Base-by-base conservation (phyloP, 2,797 vertebrate species). In the Lacerta agilis region DNA sequence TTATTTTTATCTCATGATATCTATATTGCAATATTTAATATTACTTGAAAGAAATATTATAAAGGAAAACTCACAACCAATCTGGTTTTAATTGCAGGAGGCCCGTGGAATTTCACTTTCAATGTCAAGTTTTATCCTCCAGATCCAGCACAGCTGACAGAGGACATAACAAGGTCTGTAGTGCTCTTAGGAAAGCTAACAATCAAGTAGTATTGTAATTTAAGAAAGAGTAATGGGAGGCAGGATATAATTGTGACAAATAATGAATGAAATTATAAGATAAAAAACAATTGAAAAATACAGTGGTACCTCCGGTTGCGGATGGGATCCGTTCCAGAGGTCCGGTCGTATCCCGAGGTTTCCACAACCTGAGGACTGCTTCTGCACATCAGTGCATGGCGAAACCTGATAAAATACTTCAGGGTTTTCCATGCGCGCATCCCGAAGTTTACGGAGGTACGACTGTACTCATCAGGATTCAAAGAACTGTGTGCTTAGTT, bases 71-170 rank as follows among this genome's bases (percentile, higher is more conserved):
- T 58, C 29, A 84, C 49, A 38, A n/a, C 11, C 79, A 88, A 86
- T 13, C 67, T 91, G 73, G 67, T 88, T 94, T 78, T 89, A 78
- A 92, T 96, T 96, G 27, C 90, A 99, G 99, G 98, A 90, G 92
- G 96, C 58, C 97, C 97, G 93, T 99, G 98, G 95, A 97, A 98
- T 92, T 99, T 99, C 92, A 99, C 98, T 78, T 99, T 99, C 95
- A 98, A 98, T 91, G 99, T 99, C 91, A 99, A 99, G 83, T 99
- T 99, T 95, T 99, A 99, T 82, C 99, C 99, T 0, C 98, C 99
- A 1, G 99, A 99, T 89, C 99, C 99, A 1, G 98, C 98, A 10
- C 99, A 99, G 93, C 97, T 99, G 69, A 98, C 98, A 61, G 99
- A 99, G 93, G 99, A 99, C 95, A 99, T 99, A 93, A 99, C 98